Evolutionary conservation across 2,113 vertebrate species (phyloP), one percentile per base, ranked within the genome.

Genomic region (Phasianus colchicus): DNA sequence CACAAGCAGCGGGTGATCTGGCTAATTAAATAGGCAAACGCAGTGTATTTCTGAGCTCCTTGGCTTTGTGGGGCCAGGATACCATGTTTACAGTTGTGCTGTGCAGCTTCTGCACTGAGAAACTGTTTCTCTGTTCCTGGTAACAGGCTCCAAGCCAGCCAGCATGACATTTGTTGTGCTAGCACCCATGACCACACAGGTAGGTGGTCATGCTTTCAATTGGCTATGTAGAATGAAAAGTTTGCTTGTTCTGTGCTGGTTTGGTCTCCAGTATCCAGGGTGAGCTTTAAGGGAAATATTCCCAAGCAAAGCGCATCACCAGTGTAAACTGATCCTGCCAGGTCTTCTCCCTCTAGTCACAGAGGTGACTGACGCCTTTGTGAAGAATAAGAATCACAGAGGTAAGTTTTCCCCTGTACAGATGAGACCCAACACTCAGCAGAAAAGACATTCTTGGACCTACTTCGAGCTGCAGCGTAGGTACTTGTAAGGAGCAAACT

Each of bases 291-390:
- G 65, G 40, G 54, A 61, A 11, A 29, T 61, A 21, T 3, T 77
- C 0, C 0, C 13, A 5, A 4, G 20, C n/a, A 16, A 11, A 20
- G 21, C 27, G 19, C 13, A 10, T 82, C 20, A 40, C 32, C 55
- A 27, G 3, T 0, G 0, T 12, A 48, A 72, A 1, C 70, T 83
- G 45, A 52, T 55, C 50, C 17, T 83, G 45, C 17, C 9, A 9
- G 32, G 12, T 66, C 52, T 22, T 64, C 9, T 84, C 18, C 42
- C 13, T 32, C 17, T 27, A 19, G 10, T 52, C 83, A 5, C 0
- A 43, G 43, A 84, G 36, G n/a, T 45, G 30, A 10, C 54, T 83
- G 63, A 70, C 65, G 16, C 2, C 0, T 67, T 7, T 6, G 6
- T 70, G 63, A 69, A 48, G 40, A 65, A 6, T 22, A 45, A 36